phyloP scores from a whole-genome alignment of 1,140 invertebrate species.

The Heliconius hewitsoni region DNA sequence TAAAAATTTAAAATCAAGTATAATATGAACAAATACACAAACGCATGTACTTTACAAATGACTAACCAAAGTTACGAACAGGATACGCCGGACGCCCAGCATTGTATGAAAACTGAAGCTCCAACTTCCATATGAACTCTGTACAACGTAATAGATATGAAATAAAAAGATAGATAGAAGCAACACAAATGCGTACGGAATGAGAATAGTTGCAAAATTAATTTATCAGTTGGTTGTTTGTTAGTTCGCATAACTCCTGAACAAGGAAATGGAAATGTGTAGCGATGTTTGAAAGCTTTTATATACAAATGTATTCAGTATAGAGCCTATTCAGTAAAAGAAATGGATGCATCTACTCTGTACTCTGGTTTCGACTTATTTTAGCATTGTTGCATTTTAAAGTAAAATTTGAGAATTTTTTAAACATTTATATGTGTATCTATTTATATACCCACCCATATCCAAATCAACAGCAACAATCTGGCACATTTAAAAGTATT shows the following conservation, averaged over 20 bases:
- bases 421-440: no score
- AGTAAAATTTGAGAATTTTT: no score
- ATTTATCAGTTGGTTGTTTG: background rate
- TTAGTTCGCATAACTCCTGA: background rate
- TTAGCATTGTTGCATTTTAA: no score
- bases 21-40: no score
- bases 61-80: background rate
- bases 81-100: background rate
- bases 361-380: no score
- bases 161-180: background rate
- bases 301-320: background rate
- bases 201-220: slow-evolving; percentile 2
- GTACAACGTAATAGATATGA: background rate
- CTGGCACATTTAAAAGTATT: no score
- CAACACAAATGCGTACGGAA: background rate
- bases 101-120: background rate
- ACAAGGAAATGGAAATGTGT: background rate
- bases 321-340: background rate
- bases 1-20: no score
- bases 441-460: no score
- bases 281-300: background rate
- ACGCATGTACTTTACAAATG: no score
- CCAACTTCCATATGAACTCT: background rate
- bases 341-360: background rate
- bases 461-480: no score